Conservation (phyloP, 2,797 vertebrate genomes). For the Sciaenops ocellatus region DNA sequence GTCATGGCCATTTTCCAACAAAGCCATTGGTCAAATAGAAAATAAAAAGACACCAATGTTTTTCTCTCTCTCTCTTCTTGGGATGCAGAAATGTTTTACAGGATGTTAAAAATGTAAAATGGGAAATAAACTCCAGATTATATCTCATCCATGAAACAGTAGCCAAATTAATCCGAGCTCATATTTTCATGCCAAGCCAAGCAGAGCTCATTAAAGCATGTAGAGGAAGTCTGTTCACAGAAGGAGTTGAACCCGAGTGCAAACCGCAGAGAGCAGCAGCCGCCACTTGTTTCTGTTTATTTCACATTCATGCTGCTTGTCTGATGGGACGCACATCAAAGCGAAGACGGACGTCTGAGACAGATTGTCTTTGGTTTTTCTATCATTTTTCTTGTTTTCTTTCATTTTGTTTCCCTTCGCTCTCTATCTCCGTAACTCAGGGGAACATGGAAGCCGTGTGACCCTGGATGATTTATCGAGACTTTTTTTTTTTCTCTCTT, state of each 20-base stretch:
- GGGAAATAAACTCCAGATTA: background rate
- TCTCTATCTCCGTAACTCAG: slow-evolving; percentile 54
- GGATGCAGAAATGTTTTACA: background rate
- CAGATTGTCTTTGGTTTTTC: slow-evolving; percentile 22
- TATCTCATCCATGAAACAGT: background rate
- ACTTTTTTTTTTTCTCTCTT: slow-evolving; percentile 37
- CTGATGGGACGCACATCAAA: slow-evolving; percentile 65
- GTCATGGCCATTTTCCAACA: slow-evolving; percentile 18
- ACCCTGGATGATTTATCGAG: slow-evolving; percentile 73
- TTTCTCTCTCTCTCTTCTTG: background rate
- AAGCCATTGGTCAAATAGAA: background rate
- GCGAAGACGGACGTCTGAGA: slow-evolving; percentile 27
- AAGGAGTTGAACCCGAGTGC: slow-evolving; percentile 23
- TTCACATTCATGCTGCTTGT: slow-evolving; percentile 50
- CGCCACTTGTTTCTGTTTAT: slow-evolving; percentile 68
- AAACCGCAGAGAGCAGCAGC: slow-evolving; percentile 24
- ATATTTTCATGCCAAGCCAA: background rate
- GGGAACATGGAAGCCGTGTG: slow-evolving; percentile 72
- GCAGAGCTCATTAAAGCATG: slow-evolving; percentile 2
- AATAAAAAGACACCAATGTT: background rate
- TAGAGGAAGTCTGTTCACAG: background rate
- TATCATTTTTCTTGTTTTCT: slow-evolving; percentile 43
- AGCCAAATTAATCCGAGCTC: background rate
- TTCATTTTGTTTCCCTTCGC: slow-evolving; percentile 3
- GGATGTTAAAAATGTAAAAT: background rate